A percentile compares a stretch with the other conserved stretches of the same genome.
These are phyloP conservation scores for Clarias batrachus DNA, from an alignment of 2,113 vertebrate species.

Conservation along the genomic window DNA sequence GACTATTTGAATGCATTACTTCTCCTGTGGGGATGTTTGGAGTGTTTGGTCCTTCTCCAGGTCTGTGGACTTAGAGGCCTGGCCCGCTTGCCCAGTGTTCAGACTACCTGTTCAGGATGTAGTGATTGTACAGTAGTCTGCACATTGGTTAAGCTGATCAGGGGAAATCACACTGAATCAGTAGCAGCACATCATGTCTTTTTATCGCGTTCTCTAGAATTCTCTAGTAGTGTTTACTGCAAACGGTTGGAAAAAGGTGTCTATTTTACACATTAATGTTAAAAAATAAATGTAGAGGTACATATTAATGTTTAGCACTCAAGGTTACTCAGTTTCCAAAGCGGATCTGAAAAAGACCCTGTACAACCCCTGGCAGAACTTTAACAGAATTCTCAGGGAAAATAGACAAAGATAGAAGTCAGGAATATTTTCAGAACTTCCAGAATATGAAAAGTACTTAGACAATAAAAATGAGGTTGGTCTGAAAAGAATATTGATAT, in stretches of 20 bases:
- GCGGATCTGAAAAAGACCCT: background rate
- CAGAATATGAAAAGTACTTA: background rate
- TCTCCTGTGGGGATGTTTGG: background rate
- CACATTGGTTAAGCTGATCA: constrained; percentile 98
- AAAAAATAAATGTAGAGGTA: background rate
- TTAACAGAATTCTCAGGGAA: background rate
- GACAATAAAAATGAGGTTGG: background rate
- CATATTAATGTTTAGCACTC: background rate
- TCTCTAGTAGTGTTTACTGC: background rate
- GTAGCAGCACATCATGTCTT: background rate
- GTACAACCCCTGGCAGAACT: background rate
- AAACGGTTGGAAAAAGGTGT: background rate
- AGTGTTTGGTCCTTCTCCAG: background rate
- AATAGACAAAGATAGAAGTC: background rate
- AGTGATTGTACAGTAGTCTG: constrained; percentile 99
- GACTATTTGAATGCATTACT: background rate
- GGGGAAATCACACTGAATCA: constrained; percentile 60
- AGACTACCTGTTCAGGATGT: constrained; percentile 99
- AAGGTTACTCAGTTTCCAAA: background rate
- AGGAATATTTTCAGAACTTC: background rate
- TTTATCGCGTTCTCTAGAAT: background rate
- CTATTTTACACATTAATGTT: background rate
- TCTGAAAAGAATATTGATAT: background rate
- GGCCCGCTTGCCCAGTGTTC: constrained; percentile 99
- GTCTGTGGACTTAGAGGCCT: constrained; percentile 64